Percentiles rank a stretch among this genome's conserved stretches.
These are phyloP conservation scores for Aethes cnicana DNA, from an alignment of 2,888 invertebrate genomes.

Conservation along the genomic window DNA sequence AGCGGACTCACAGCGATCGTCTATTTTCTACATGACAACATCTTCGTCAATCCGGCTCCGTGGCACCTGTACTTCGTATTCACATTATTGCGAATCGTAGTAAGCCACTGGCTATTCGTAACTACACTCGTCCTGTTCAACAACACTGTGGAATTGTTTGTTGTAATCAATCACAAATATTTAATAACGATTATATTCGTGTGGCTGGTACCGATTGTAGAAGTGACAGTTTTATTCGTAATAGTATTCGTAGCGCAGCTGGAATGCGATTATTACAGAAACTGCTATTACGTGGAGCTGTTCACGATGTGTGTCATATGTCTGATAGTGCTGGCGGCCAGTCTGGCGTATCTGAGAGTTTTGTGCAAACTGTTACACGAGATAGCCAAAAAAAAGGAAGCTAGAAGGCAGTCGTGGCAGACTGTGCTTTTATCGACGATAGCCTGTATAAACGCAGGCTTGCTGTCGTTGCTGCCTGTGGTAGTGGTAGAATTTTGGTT, in stretches of 20 bases:
- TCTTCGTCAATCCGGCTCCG: too few relatives aligned
- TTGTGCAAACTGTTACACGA: slow-evolving; percentile 7
- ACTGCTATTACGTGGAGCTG: slow-evolving; percentile 2
- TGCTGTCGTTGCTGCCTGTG: slow-evolving; percentile 5
- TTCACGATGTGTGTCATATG: not conserved
- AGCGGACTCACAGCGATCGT: not conserved
- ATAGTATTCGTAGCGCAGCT: not conserved
- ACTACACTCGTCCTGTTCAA: slow-evolving; percentile 7
- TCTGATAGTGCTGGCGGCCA: not conserved
- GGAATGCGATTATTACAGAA: not conserved
- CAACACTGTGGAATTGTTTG: slow-evolving; percentile 15
- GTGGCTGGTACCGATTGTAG: slow-evolving; percentile 2
- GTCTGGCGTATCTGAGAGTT: slow-evolving; percentile 1
- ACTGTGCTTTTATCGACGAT: slow-evolving; percentile 7
- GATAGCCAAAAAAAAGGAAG: not conserved
- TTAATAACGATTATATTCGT: slow-evolving; percentile 2
- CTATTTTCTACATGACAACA: slow-evolving; percentile 6
- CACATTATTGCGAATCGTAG: slow-evolving; percentile 6
- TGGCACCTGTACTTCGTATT: too few relatives aligned
- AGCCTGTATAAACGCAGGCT: slow-evolving; percentile 1
- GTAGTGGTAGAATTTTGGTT: not conserved
- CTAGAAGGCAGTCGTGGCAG: not conserved
- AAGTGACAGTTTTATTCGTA: not conserved
- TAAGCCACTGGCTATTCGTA: slow-evolving; percentile 21
- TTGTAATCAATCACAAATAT: slow-evolving; percentile 9